phyloP scores from a whole-genome alignment of 2,888 invertebrate genomes.

The Polietes domitor region DNA sequence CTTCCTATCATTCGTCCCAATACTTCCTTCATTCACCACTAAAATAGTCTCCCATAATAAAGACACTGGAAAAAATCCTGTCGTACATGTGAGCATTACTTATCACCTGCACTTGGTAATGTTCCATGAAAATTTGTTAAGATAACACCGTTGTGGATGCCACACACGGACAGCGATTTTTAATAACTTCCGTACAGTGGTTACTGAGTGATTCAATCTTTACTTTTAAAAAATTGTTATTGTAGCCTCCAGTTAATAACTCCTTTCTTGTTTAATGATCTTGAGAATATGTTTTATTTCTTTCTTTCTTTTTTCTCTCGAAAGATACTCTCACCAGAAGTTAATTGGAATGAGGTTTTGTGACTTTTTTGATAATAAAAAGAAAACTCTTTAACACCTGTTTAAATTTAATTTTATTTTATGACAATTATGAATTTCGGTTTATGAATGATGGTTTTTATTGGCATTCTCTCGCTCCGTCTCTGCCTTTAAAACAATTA shows the following conservation, averaged over 20 bases:
- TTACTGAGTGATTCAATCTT: not conserved
- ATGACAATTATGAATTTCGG: constrained; percentile 41
- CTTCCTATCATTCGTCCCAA: too few species aligned
- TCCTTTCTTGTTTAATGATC: constrained; percentile 36
- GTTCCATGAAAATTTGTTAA: constrained; percentile 59
- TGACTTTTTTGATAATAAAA: not conserved
- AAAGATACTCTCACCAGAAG: not conserved
- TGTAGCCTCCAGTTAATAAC: constrained; percentile 5
- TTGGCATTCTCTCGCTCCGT: not conserved
- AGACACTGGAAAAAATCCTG: not conserved
- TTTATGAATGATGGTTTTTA: constrained; percentile 1
- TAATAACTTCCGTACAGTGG: constrained; percentile 58
- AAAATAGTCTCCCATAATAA: too few species aligned
- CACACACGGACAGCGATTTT: not conserved
- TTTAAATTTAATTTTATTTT: constrained; percentile 26
- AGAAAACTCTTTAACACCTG: constrained; percentile 46
- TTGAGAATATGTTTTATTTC: constrained; percentile 49
- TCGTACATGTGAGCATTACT: not conserved
- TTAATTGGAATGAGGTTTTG: not conserved
- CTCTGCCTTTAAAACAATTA: not conserved
- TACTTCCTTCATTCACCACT: too few species aligned
- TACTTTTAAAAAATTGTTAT: not conserved
- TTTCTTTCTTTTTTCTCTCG: too few species aligned
- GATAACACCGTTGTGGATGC: constrained; percentile 55
- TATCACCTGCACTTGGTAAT: not conserved